Base-by-base conservation (phyloP, 2,888 invertebrate species). In the Alloscopus bannaensis region DNA sequence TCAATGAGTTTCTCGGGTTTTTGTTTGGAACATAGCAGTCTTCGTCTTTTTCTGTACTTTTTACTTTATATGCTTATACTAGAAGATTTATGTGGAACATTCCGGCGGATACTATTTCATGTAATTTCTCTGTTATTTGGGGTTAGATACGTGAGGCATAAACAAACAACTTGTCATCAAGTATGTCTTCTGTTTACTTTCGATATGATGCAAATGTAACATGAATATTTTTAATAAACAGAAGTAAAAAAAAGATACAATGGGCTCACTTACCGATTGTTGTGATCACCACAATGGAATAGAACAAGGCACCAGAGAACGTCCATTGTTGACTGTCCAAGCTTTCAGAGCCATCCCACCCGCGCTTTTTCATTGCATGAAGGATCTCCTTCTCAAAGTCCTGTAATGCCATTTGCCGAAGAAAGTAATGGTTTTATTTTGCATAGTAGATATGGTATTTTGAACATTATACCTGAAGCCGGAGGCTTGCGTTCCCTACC, bases 241-340 rank as follows among this genome's bases (percentile, higher is more conserved):
- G n/a, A n/a, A n/a, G n/a, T n/a, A n/a, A n/a, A n/a, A n/a, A n/a
- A n/a, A n/a, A n/a, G n/a, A n/a, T n/a, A n/a, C n/a, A n/a, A n/a
- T n/a, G n/a, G n/a, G n/a, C n/a, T n/a, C n/a, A n/a, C 82, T 80
- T 77, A 86, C 86, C 86, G 31, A 86, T 86, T 36, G 86, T 86
- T 3, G 86, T 86, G 57, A 86, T 83, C 18, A 83, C 96, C 86
- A 97, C 96, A 87, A 97, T 97, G 85, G 96, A 96, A 90, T 97
- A 97, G 89, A 98, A 95, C n/a, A 98, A 91, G 0, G 97, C 95
- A 16, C 97, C 97, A 20, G 93, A 93, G 89, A 93, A 94, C 55
- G 95, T 95, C 96, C 96, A 95, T 88, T 96, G 95, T 6, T 90
- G 88, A 70, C 89, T 89, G 13, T 89, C 87, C 0, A 87, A 86